Evolutionary conservation across 64 coral and sea anemone genomes (phyloP).

Genomic region (Montipora foliosa): DNA sequence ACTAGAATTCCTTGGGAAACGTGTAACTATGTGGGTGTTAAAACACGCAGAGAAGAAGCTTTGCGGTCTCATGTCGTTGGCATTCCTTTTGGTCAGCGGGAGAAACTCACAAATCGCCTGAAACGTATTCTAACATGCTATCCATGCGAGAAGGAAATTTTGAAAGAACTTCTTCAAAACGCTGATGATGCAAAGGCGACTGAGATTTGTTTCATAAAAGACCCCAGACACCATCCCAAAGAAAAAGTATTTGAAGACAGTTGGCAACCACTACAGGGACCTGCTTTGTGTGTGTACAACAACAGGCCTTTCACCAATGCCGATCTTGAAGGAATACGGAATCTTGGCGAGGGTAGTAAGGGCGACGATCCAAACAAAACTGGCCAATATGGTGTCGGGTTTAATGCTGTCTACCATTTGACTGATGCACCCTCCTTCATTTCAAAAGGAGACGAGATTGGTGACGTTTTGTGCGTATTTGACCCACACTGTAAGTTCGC

Average conservation of each 20-base stretch:
- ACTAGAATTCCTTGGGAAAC: slow-evolving; percentile 36
- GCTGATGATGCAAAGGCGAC: slow-evolving; percentile 94
- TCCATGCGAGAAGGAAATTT: slow-evolving; percentile 74
- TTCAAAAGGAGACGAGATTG: slow-evolving; percentile 64
- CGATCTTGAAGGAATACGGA: slow-evolving; percentile 79
- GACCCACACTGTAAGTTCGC: slow-evolving; percentile 82
- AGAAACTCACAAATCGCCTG: slow-evolving; percentile 85
- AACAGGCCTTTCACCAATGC: slow-evolving; percentile 75
- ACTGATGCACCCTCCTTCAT: slow-evolving; percentile 86
- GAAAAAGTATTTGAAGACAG: slow-evolving; percentile 76
- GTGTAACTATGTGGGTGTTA: slow-evolving; percentile 43
- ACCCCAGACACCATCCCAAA: slow-evolving; percentile 65
- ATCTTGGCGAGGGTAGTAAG: slow-evolving; percentile 87
- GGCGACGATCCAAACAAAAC: slow-evolving; percentile 96
- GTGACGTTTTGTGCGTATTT: slow-evolving; percentile 79
- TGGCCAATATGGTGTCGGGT: slow-evolving; percentile 92
- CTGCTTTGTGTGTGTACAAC: slow-evolving; percentile 89
- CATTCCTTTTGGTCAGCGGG: slow-evolving; percentile 86
- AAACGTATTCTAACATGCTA: slow-evolving; percentile 82
- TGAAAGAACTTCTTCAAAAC: slow-evolving; percentile 96
- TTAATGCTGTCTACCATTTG: slow-evolving; percentile 95
- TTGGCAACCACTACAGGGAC: slow-evolving; percentile 86
- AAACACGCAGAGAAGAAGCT: slow-evolving; percentile 74
- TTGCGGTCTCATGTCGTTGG: slow-evolving; percentile 38
- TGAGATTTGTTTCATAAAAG: slow-evolving; percentile 83